phyloP scores from a whole-genome alignment of 2,113 vertebrate species.

The Garra rufa region DNA sequence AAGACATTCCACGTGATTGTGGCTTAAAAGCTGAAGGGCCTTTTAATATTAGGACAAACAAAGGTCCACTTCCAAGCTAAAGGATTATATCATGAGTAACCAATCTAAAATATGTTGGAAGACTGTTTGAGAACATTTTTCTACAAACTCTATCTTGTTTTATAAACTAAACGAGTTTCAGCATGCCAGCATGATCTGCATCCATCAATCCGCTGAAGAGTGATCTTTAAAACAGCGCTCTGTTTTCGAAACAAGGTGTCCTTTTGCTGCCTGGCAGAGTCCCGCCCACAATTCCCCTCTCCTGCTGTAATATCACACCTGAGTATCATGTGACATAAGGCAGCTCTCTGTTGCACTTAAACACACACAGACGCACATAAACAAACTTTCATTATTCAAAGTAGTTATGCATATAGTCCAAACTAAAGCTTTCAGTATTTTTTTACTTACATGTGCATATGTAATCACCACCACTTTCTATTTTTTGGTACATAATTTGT shows the following conservation, averaged over 20 bases:
- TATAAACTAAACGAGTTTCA: background rate
- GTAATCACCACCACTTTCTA: background rate
- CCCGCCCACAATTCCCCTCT: constrained; percentile 75
- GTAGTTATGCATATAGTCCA: background rate
- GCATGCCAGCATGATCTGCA: background rate
- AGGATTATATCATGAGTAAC: background rate
- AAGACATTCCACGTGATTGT: background rate
- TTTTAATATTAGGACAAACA: background rate
- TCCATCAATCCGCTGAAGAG: background rate
- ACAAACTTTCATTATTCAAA: constrained; percentile 37
- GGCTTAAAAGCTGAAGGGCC: background rate
- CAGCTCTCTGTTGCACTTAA: constrained; percentile 13
- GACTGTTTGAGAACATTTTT: background rate
- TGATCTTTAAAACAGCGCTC: constrained; percentile 45
- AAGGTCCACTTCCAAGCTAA: constrained; percentile 44
- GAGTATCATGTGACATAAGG: constrained; percentile 74
- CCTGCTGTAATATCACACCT: constrained; percentile 79
- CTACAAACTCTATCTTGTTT: constrained; percentile 1
- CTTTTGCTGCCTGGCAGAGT: constrained; percentile 53
- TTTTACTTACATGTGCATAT: background rate
- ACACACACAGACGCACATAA: constrained; percentile 33
- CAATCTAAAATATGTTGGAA: constrained; percentile 1
- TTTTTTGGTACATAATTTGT: constrained; percentile 3
- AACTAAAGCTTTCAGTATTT: background rate
- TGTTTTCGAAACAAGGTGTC: constrained; percentile 26